Evolutionary conservation across 2,888 invertebrate species (phyloP), one percentile per base, ranked within the genome.

Genomic region (Trachelus stipa): DNA sequence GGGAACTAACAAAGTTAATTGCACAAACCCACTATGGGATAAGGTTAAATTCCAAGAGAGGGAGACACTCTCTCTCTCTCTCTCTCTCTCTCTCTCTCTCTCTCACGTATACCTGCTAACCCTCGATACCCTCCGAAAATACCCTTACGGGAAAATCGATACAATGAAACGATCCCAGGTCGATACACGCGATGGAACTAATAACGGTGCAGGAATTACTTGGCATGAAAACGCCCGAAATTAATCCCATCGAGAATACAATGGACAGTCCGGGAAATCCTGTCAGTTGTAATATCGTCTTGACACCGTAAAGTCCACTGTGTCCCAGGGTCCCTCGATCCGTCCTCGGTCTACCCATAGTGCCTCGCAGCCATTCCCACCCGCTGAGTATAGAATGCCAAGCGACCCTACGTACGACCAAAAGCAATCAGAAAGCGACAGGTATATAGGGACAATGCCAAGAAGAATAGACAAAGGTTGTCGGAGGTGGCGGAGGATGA

Each of bases 1-100:
- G 23, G 23, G 23, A 56, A 56, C 23, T 15, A 15, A 23, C 75
- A 56, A 76, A 77, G 75, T 75, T 76, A 34, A 76, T 77, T 68
- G 68, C 75, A 74, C 69, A 75, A 71, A 75, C 23, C 33, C 68
- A 68, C 40, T 77, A 75, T 56, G 6, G 56, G 2, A 9, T 23
- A 56, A 23, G 56, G 56, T 23, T 56, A 56, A 56, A 23, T 56
- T 56, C 56, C 56, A 56, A 56, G 0, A 37, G 37, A 15, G 37
- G 35, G 35, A 35, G 35, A 35, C 35, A 11, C 11, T 11, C 35
- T 35, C n/a, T n/a, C n/a, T n/a, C n/a, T n/a, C n/a, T n/a, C n/a
- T n/a, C n/a, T n/a, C 12, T 11, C 34, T 34, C 34, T 34, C 1
- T 34, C 12, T 35, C 12, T 37, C 12, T 12, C 1, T 56, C 23